Base-by-base conservation (phyloP, 2,113 vertebrate genomes). In the Salvator merianae region DNA sequence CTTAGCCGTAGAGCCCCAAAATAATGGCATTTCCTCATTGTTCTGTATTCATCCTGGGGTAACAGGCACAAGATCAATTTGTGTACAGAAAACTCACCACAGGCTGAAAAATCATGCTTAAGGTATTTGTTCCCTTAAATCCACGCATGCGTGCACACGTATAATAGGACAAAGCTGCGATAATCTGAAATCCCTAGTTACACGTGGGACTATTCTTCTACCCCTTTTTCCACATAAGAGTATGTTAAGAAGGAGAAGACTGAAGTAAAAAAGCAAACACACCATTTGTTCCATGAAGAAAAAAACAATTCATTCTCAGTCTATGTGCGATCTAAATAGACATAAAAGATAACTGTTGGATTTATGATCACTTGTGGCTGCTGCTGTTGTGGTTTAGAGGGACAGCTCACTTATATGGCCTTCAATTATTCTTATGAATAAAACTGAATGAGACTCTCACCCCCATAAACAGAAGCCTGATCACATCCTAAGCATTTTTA, bases 381-480 rank as follows among this genome's bases (percentile, higher is more conserved):
- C 26, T 24, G 59, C 55, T 71, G 22, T 26, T n/a, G 32, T 36
- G 26, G 28, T 71, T 50, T 34, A 79, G 71, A 78, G 75, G 30
- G 14, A 8, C 24, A 59, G 7, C 38, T 40, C 66, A 9, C 32
- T 38, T 18, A 38, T 34, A 63, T 12, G 1, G 50, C 32, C 34
- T 30, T 26, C 34, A 2, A 53, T 6, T 72, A 32, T 32, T 34
- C 55, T 70, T 53, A 81, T 3, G 30, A 59, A 82, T 89, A 3
- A 75, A 88, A 53, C 76, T 74, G 93, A 90, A 85, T 76, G 86
- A 76, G 86, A 30, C 18, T 89, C 50, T 40, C 87, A 88, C 91
- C 65, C 88, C 77, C 63, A 88, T 62, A 83, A 93, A 24, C 79
- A 88, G 92, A 92, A 92, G 89, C 93, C 81, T 81, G 85, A 81